Conservation (phyloP, 2,113 vertebrate genomes). For the Onychorhynchus coronatus region DNA sequence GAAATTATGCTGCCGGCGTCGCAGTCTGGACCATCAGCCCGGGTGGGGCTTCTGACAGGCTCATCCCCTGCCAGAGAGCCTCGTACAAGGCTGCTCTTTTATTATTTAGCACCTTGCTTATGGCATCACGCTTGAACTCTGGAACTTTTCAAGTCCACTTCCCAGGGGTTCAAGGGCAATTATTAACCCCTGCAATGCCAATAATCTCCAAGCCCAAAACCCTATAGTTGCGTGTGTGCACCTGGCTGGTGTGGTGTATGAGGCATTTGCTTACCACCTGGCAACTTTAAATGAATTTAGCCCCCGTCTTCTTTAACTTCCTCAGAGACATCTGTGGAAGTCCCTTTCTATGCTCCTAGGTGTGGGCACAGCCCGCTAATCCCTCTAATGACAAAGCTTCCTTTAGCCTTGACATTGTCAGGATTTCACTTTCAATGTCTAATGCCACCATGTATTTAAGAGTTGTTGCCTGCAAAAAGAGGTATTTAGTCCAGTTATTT, state of each 20-base stretch:
- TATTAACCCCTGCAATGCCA: constrained; percentile 4
- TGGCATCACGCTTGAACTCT: constrained; percentile 38
- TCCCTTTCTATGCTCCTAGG: neutral
- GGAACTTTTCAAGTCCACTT: constrained; percentile 52
- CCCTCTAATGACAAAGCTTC: neutral
- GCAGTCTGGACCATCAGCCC: neutral
- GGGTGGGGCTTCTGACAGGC: neutral
- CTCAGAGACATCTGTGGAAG: neutral
- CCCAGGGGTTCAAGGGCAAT: constrained; percentile 30
- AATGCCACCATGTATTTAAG: neutral
- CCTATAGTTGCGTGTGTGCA: fast-evolving
- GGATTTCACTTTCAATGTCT: neutral
- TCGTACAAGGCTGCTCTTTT: constrained; percentile 41
- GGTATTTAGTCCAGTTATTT: neutral
- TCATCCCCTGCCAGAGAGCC: neutral
- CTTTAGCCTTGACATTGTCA: neutral
- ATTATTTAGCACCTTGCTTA: constrained; percentile 69
- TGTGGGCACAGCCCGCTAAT: neutral
- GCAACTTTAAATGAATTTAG: neutral
- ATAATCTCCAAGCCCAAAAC: neutral
- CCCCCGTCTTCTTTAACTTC: neutral
- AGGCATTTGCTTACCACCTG: neutral
- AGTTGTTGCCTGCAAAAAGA: neutral
- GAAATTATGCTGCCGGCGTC: neutral
- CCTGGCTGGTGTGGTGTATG: fast-evolving